Percentiles rank a stretch among this genome's conserved stretches.
Evolutionary conservation across 2,888 invertebrate genomes (phyloP).

Genomic region (Eristalinus aeneus): DNA sequence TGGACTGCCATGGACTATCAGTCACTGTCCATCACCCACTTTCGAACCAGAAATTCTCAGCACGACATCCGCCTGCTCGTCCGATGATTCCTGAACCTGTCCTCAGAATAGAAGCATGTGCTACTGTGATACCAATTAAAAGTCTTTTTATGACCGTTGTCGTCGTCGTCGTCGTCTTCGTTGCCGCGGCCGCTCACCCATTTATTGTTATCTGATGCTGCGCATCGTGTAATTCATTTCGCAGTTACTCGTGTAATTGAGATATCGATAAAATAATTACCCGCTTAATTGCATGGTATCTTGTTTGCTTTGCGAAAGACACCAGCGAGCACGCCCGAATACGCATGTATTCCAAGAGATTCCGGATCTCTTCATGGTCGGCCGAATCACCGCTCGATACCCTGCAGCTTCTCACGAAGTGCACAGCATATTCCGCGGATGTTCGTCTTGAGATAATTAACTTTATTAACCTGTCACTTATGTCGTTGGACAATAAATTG

Average conservation of each 20-base stretch:
- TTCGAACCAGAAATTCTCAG: not conserved
- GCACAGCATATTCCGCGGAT: not conserved
- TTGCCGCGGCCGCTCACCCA: not conserved
- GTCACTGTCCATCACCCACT: not conserved
- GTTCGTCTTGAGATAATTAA: slow-evolving; percentile 17
- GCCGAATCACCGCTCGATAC: not conserved
- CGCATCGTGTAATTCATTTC: not conserved
- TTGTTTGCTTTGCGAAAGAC: slow-evolving; percentile 15
- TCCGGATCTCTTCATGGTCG: not conserved
- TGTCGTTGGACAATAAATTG: slow-evolving; percentile 27
- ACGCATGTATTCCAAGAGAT: not conserved
- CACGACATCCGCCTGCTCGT: not conserved
- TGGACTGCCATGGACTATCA: not conserved
- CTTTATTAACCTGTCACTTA: slow-evolving; percentile 42
- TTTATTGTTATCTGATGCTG: not conserved
- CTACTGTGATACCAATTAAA: not conserved
- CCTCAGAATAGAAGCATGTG: not conserved
- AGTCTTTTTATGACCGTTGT: not conserved
- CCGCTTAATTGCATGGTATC: slow-evolving; percentile 16
- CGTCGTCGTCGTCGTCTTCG: not conserved
- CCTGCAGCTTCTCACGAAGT: not conserved
- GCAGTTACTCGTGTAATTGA: slow-evolving; percentile 19
- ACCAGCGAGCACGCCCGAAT: not conserved
- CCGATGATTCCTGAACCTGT: not conserved
- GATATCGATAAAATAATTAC: slow-evolving; percentile 32